Conservation (phyloP, 2,797 vertebrate genomes). For the Coilia nasus region DNA sequence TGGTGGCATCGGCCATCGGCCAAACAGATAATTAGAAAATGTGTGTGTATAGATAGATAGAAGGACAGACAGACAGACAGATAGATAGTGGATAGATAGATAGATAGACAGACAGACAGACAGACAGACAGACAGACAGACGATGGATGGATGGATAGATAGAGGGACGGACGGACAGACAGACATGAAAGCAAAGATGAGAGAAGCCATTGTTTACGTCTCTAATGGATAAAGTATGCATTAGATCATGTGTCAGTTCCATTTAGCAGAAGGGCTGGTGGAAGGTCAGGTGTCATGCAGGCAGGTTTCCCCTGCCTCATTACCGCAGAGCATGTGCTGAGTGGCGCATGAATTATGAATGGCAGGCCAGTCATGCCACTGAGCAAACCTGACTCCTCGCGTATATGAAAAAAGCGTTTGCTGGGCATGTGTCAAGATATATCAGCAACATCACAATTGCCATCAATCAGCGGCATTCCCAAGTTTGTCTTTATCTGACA, state of each 20-base stretch:
- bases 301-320: conserved; percentile 8
- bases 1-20: no score
- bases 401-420: conserved; percentile 3
- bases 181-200: no score
- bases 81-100: no score
- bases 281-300: conserved; percentile 8
- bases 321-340: not conserved
- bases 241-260: no score
- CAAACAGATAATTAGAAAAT: not conserved
- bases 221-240: no score
- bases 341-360: not conserved
- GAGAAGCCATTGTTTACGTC: no score
- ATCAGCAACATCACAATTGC: not conserved
- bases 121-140: no score
- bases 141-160: no score
- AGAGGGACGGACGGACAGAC: not conserved
- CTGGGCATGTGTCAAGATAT: not conserved
- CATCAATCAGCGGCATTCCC: not conserved
- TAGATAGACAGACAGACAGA: no score
- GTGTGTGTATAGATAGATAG: not conserved
- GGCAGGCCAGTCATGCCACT: not conserved
- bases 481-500: not conserved
- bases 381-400: not conserved
- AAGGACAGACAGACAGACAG: not conserved
- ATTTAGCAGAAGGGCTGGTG: not conserved